Percentiles rank a stretch among this genome's conserved stretches.
Conservation (phyloP, 2,888 invertebrate species). For the Notodonta dromedarius region DNA sequence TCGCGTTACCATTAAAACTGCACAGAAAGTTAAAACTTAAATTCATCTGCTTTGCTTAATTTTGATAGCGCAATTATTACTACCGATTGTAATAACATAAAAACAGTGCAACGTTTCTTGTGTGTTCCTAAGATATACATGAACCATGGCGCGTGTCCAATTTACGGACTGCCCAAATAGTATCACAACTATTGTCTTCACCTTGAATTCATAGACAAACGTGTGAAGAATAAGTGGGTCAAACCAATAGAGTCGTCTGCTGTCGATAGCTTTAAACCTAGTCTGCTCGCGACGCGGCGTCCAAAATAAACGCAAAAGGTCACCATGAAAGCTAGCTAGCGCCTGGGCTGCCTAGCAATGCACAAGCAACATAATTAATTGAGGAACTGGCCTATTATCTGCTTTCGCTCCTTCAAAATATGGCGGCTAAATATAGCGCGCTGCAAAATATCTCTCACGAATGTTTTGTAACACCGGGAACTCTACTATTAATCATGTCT, state of each 20-base stretch:
- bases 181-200: conserved; percentile 37
- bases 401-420: conserved; percentile 35
- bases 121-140: conserved; percentile 16
- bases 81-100: too few relatives aligned
- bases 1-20: too few relatives aligned
- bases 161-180: conserved; percentile 25
- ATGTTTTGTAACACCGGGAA: conserved; percentile 14
- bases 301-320: conserved; percentile 78
- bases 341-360: conserved; percentile 55
- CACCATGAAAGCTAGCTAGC: conserved; percentile 55
- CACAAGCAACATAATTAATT: conserved; percentile 68
- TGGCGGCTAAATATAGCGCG: conserved; percentile 16
- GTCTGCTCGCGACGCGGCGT: conserved; percentile 56
- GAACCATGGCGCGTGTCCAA: conserved; percentile 23
- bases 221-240: conserved; percentile 64
- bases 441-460: conserved; percentile 21
- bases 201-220: conserved; percentile 43
- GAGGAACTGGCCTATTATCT: conserved; percentile 66
- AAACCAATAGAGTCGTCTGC: conserved; percentile 58
- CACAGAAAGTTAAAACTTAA: too few relatives aligned
- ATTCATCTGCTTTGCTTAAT: too few relatives aligned
- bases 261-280: conserved; percentile 49
- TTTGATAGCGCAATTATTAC: too few relatives aligned
- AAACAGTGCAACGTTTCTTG: not conserved
- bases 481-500: conserved; percentile 9